Evolutionary conservation across 2,113 vertebrate genomes (phyloP).

Genomic region (Emydocephalus ijimae): DNA sequence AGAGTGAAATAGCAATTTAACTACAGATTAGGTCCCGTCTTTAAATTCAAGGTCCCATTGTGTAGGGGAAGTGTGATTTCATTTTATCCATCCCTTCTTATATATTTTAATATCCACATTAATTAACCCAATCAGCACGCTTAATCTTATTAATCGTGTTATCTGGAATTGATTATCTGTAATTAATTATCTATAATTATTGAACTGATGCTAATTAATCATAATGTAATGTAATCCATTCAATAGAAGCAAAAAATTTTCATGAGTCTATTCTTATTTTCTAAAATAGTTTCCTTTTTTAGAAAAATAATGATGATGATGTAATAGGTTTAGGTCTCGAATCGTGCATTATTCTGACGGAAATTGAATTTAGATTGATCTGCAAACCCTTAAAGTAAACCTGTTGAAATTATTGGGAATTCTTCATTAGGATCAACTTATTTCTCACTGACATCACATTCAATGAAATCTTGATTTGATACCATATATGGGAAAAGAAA

Average conservation of each 20-base stretch:
- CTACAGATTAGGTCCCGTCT: neutral
- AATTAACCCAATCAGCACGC: neutral
- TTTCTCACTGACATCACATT: neutral
- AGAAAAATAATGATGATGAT: neutral
- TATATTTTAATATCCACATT: neutral
- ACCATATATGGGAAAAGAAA: neutral
- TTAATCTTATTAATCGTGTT: neutral
- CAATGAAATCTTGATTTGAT: neutral
- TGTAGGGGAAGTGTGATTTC: neutral
- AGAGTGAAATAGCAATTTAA: neutral
- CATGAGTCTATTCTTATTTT: neutral
- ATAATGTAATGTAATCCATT: neutral
- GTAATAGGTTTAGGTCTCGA: neutral
- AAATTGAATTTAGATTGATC: neutral
- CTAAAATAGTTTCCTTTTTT: neutral
- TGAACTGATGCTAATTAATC: neutral
- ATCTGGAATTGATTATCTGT: no score
- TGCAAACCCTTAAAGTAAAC: neutral
- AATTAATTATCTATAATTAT: no score
- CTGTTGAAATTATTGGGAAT: neutral
- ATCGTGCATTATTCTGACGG: neutral
- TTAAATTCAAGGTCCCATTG: neutral
- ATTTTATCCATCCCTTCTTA: neutral
- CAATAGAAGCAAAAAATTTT: neutral
- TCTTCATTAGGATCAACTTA: neutral